Conservation (phyloP, 2,888 invertebrate species). For the Chelonus formosanus region DNA sequence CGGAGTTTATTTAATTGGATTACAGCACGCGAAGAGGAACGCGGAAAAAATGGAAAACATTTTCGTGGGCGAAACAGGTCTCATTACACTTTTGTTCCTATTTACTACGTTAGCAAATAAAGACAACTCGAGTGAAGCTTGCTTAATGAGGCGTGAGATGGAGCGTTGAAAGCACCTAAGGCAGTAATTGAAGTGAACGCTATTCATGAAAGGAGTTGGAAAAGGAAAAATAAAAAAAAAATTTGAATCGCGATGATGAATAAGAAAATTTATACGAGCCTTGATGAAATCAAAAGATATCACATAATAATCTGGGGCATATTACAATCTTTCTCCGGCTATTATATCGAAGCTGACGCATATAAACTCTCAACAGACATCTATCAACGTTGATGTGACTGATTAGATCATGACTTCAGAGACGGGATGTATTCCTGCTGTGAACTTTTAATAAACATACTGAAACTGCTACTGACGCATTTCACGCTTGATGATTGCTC, state of each 20-base stretch:
- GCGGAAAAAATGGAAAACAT: not conserved
- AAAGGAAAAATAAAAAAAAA: constrained; percentile 1
- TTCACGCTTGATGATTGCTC: constrained; percentile 25
- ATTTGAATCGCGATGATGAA: not conserved
- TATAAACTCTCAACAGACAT: not conserved
- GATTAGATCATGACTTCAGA: constrained; percentile 1
- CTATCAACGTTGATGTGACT: not conserved
- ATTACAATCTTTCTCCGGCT: constrained; percentile 3
- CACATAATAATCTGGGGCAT: constrained; percentile 7
- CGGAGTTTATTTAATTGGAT: constrained; percentile 28
- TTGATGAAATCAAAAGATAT: constrained; percentile 2
- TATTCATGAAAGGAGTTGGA: not conserved
- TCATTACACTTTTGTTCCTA: constrained; percentile 19
- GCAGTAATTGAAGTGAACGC: constrained; percentile 5
- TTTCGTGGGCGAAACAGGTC: constrained; percentile 2
- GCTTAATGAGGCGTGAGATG: constrained; percentile 28
- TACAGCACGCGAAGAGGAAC: constrained; percentile 16
- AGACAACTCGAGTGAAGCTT: constrained; percentile 19
- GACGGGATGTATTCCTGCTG: not conserved
- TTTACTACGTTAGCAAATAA: constrained; percentile 3
- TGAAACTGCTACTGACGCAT: constrained; percentile 10
- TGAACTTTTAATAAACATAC: not conserved
- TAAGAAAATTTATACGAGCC: constrained; percentile 1
- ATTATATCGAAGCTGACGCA: not conserved
- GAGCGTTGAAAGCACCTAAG: constrained; percentile 15